Evolutionary conservation across 2,113 vertebrate genomes (phyloP), one percentile per base, ranked within the genome.

Genomic region (Pachypanchax playfairii): DNA sequence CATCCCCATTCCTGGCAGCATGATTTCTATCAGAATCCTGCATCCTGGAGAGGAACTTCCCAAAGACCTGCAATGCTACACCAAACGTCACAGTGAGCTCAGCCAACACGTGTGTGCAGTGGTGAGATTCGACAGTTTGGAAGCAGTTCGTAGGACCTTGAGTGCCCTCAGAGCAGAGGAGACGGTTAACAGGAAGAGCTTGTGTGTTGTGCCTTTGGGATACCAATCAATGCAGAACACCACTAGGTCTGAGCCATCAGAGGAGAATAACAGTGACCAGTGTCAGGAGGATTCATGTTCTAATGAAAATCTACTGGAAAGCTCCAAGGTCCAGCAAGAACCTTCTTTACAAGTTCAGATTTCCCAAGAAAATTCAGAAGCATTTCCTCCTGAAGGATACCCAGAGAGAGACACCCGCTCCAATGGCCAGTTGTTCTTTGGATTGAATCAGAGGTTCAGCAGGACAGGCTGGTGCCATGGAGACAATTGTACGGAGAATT

Each of bases 11-110:
- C 79, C 89, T 0, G 89, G 92, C 0, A 61, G 79, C 15, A 77
- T 93, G 4, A 35, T 65, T 6, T 90, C 91, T 36, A 67, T 93
- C 50, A 88, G 87, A 14, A 83, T 94, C 22, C 88, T 95, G 56
- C 75, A 82, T 5, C 93, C 94, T 0, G 93, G 92, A 25, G 85
- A 91, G 29, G 90, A 92, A 61, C 70, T 94, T 15, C 94, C 93
- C 5, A 52, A 76, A 0, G 91, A 91, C 0, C 79, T 94, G 26
- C 85, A 85, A 52, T 80, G 63, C 8, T 91, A 91, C 2, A 3
- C 76, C 0, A 63, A 82, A 14, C 70, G 52, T 0, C 92, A 94
- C 75, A 81, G 82, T 0, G 89, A 92, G 84, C 87, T 93, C 13
- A 85, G 92, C 38, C 90, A 84, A 42, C 73, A 76, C 1, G 70